phyloP scores from a whole-genome alignment of 1,140 invertebrate genomes.

The Aporrectodea caliginosa region DNA sequence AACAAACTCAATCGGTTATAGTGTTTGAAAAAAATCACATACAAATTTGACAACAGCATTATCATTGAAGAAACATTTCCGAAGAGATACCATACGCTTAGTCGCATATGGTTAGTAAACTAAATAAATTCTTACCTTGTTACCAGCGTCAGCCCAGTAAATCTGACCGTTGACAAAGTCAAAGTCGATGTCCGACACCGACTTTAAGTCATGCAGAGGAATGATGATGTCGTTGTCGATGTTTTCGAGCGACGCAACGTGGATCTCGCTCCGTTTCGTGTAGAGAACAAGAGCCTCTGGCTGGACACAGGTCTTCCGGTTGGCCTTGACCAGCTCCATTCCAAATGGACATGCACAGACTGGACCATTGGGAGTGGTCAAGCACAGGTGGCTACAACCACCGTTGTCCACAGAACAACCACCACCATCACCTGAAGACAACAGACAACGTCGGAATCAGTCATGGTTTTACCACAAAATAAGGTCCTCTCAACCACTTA shows the following conservation, averaged over 20 bases:
- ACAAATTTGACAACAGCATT: no score
- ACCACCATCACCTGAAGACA: no score
- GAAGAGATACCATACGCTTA: no score
- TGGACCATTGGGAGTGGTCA: conserved; percentile 66
- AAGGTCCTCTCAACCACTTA: no score
- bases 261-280: conserved; percentile 75
- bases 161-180: conserved; percentile 77
- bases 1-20: no score
- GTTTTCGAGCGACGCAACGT: conserved; percentile 57
- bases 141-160: conserved; percentile 85
- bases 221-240: conserved; percentile 76
- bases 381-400: conserved; percentile 92
- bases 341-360: conserved; percentile 78
- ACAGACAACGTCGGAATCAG: no score
- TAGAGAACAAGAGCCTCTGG: conserved; percentile 85
- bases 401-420: conserved; percentile 88
- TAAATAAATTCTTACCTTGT: conserved; percentile 57
- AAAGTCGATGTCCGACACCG: conserved; percentile 85
- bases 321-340: conserved; percentile 68
- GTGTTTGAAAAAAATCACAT: no score
- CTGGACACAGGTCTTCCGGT: conserved; percentile 74
- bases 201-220: conserved; percentile 67
- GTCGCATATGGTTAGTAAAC: no score
- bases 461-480: no score
- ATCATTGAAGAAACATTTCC: no score